Evolutionary conservation across 2,113 vertebrate genomes (phyloP), one percentile per base, ranked within the genome.

Genomic region (Sinocyclocheilus maitianheensis): DNA sequence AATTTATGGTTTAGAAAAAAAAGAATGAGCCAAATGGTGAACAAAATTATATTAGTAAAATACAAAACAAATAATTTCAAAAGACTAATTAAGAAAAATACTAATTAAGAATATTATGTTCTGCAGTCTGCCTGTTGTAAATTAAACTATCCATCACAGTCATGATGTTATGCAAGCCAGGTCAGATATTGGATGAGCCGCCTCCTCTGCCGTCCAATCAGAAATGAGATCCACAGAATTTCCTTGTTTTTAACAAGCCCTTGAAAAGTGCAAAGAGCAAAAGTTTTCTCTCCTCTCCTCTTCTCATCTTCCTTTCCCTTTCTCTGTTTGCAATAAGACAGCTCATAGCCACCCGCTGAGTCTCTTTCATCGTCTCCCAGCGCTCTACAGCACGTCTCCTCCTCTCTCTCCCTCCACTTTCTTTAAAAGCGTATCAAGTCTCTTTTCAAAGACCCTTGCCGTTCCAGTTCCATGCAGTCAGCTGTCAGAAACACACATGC

Each of bases 271-370:
- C 82, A 77, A 3, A 62, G 75, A 79, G 51, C 53, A n/a, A 58
- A 81, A 75, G n/a, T 84, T 87, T 88, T 81, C 51, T 72, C 58
- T 83, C 81, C 79, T 76, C 80, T 76, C 18, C 51, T 55, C 84
- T 88, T 83, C 82, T 81, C 77, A 75, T 88, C 89, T 87, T 5
- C 88, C 88, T 89, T 87, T 72, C 72, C 55, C 77, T 81, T 80
- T 65, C 78, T 83, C 58, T 79, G 37, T 65, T 85, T 58, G 65
- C 77, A 71, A 72, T 72, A 65, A 65, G 74, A 84, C 58, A 48
- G 55, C 71, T 77, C 60, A 14, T 37, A 43, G 67, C 34, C 53
- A 20, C 77, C 85, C 22, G 62, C 60, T 71, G 67, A 51, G 69
- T 81, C 20, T 51, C 79, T 82, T 86, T 86, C 58, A 82, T 82